Conservation (phyloP, 2,888 invertebrate genomes). For the Hetaerina titia region DNA sequence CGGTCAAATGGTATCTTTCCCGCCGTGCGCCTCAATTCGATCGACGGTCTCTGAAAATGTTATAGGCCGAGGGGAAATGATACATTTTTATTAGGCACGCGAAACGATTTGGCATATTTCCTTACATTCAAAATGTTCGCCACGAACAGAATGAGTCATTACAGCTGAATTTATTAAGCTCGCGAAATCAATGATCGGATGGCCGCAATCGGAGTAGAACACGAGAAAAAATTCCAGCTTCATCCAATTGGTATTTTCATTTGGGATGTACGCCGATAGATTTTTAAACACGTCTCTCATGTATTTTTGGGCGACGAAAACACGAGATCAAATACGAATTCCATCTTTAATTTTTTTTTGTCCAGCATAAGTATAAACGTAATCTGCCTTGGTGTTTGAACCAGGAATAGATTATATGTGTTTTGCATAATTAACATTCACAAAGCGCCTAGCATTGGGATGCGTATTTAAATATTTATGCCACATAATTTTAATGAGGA, state of each 20-base stretch:
- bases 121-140: not conserved
- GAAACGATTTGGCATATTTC: not conserved
- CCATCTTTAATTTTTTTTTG: too few relatives aligned
- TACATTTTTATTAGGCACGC: not conserved
- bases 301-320: not conserved
- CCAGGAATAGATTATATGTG: too few relatives aligned
- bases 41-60: not conserved
- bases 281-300: not conserved
- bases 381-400: too few relatives aligned
- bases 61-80: not conserved
- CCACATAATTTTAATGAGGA: too few relatives aligned
- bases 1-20: not conserved
- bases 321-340: too few relatives aligned
- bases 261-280: not conserved
- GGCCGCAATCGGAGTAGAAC: not conserved
- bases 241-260: not conserved
- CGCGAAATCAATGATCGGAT: conserved; percentile 21
- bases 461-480: too few relatives aligned
- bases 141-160: not conserved
- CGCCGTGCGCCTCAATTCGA: not conserved
- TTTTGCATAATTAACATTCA: too few relatives aligned
- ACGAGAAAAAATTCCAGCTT: not conserved
- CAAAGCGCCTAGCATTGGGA: too few relatives aligned
- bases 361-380: too few relatives aligned
- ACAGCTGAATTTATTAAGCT: not conserved